Evolutionary conservation across 2,797 vertebrate species (phyloP), one percentile per base, ranked within the genome.

Genomic region (Mycteria americana): DNA sequence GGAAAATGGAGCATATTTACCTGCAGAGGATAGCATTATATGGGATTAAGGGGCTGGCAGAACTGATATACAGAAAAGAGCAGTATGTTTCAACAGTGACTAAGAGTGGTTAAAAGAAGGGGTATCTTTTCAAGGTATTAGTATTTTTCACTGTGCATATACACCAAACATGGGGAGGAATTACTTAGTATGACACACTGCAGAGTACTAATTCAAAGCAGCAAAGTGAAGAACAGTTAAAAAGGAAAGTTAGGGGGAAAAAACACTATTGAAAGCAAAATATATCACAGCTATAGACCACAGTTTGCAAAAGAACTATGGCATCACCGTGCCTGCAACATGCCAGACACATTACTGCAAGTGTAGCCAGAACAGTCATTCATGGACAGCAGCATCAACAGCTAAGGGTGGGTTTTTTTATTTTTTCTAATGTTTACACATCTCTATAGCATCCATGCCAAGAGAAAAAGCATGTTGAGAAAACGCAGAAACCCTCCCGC

Each of bases 361-460:
- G 50, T 6, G 15, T 1, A 89, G 51, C 15, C 62, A 81, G 18
- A 84, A 69, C 15, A 77, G 30, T 33, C 18, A 60, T 31, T 63
- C 30, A 56, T 2, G 10, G 51, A 21, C 12, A 75, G 67, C 39
- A 93, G 51, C 19, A 51, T 8, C 33, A 50, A 43, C 43, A 88
- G 33, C 17, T 43, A 73, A 1, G 5, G 31, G n/a, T 11, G 1
- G 2, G 1, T 2, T 21, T n/a, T 31, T 17, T 21, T 3, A 5
- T 24, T 41, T 84, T 54, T 68, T 27, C 23, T 51, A 76, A 33
- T 2, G 18, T 48, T 76, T 25, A 27, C 13, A 27, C 14, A 65
- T 27, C 43, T 78, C 51, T 12, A 76, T 16, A 65, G 28, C 21
- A 89, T 8, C 8, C 30, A 70, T 4, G 11, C 14, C 80, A 88